Evolutionary conservation across 2,797 vertebrate genomes (phyloP).

Genomic region (Hemitrygon akajei): DNA sequence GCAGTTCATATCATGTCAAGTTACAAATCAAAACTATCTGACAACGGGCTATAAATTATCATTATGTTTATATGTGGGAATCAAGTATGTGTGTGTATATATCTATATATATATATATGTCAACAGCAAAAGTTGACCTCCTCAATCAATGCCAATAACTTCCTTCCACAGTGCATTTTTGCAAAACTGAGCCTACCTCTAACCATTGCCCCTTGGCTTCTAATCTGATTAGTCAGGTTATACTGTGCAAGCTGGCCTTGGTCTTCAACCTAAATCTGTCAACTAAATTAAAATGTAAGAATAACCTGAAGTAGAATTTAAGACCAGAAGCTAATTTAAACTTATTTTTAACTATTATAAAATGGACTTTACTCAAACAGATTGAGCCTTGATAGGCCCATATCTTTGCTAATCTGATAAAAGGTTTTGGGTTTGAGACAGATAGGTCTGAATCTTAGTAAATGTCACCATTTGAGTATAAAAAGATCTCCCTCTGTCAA

Average conservation of each 20-base stretch:
- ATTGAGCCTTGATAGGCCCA: background rate
- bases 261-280: background rate
- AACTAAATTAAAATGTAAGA: background rate
- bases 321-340: background rate
- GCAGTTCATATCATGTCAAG: background rate
- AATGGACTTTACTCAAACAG: too few species aligned
- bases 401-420: background rate
- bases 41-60: background rate
- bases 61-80: background rate
- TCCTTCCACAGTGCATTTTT: background rate
- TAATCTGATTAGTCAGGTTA: background rate
- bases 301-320: background rate
- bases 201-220: background rate
- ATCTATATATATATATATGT: too few species aligned
- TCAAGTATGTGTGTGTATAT: background rate
- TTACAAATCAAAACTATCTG: background rate
- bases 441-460: background rate
- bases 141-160: background rate
- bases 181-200: background rate
- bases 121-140: background rate
- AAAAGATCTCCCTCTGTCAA: background rate
- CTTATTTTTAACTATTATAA: background rate
- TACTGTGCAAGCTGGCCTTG: background rate
- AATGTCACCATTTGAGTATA: background rate
- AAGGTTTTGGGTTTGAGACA: background rate